Conservation (phyloP, 2,888 invertebrate species). For the Drosophila robusta region DNA sequence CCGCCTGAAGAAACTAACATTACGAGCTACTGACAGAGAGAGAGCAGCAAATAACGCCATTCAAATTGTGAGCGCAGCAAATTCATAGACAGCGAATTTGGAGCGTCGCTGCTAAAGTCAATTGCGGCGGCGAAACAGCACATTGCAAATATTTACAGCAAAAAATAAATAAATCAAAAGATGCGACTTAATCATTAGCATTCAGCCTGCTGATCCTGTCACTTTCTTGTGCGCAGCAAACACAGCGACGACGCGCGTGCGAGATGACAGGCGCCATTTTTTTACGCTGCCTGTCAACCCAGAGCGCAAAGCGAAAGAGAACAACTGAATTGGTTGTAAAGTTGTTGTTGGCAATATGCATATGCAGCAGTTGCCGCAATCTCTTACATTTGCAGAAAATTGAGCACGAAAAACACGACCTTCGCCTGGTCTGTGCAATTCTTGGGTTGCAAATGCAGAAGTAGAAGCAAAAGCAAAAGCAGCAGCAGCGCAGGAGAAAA, state of each 20-base stretch:
- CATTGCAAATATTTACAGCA: constrained; percentile 36
- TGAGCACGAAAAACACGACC: constrained; percentile 27
- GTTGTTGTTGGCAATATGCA: constrained; percentile 22
- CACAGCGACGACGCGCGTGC: constrained; percentile 43
- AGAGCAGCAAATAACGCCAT: constrained; percentile 32
- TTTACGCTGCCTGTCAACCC: constrained; percentile 32
- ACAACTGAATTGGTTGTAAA: constrained; percentile 16
- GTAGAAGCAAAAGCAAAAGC: not conserved
- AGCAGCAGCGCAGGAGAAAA: constrained; percentile 43
- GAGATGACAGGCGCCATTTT: constrained; percentile 70
- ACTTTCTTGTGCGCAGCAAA: constrained; percentile 17
- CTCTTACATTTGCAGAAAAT: constrained; percentile 14
- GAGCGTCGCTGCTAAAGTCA: constrained; percentile 19
- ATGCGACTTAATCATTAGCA: constrained; percentile 3
- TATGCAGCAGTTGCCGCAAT: constrained; percentile 6
- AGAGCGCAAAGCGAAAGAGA: constrained; percentile 10
- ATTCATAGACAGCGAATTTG: constrained; percentile 30
- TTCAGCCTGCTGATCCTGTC: constrained; percentile 45
- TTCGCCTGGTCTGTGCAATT: constrained; percentile 35
- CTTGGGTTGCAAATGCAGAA: constrained; percentile 27
- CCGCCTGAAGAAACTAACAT: constrained; percentile 37
- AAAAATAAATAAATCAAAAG: not conserved
- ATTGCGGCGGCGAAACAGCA: constrained; percentile 15
- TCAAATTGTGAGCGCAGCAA: constrained; percentile 44
- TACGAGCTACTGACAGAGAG: constrained; percentile 14